phyloP scores from a whole-genome alignment of 2,797 vertebrate species.

The Nothura maculosa region DNA sequence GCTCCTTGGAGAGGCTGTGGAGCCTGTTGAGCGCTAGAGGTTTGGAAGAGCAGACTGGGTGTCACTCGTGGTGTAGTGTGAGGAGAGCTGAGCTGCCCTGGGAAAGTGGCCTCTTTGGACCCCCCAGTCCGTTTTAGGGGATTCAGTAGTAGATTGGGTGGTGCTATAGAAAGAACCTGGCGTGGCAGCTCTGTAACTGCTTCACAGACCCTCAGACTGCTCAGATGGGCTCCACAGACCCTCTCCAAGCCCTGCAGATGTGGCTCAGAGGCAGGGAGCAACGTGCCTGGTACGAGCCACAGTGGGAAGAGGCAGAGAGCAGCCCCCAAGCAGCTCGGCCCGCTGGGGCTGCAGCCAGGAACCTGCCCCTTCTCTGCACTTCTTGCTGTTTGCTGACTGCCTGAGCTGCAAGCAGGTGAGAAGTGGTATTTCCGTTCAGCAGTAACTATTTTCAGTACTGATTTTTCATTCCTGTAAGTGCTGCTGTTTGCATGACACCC shows the following conservation, averaged over 20 bases:
- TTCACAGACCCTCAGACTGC: no score
- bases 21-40: constrained; percentile 17
- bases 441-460: background rate
- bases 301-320: background rate
- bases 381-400: background rate
- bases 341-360: background rate
- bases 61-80: background rate
- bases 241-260: background rate
- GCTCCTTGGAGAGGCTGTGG: background rate
- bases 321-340: background rate
- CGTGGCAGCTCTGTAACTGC: background rate
- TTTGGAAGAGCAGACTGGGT: background rate
- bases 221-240: background rate
- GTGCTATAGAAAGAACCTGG: background rate
- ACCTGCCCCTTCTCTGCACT: background rate
- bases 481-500: constrained; percentile 1
- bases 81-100: background rate
- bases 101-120: background rate
- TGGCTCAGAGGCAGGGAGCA: background rate
- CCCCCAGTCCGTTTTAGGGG: background rate
- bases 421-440: background rate
- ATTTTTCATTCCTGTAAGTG: background rate
- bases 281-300: background rate
- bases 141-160: background rate
- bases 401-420: background rate